Percentiles rank a stretch among this genome's conserved stretches.
phyloP scores from a whole-genome alignment of 1,140 invertebrate genomes.

The Anastatus disparis region DNA sequence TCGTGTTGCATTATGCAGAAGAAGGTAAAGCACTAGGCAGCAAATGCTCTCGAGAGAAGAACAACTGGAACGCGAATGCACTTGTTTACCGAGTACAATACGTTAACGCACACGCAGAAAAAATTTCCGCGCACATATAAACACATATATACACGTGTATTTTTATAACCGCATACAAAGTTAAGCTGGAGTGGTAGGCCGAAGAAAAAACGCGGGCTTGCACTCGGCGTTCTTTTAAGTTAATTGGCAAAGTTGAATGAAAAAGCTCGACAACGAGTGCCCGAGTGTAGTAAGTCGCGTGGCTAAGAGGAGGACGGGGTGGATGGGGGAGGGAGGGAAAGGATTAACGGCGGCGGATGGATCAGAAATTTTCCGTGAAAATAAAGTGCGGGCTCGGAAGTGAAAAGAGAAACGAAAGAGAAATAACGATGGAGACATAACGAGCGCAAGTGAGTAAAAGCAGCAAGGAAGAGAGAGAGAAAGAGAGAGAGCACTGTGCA shows the following conservation, averaged over 20 bases:
- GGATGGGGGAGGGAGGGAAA: too few species aligned
- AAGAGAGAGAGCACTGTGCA: slow-evolving; percentile 40
- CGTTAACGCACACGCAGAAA: background rate
- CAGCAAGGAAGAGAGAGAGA: slow-evolving; percentile 29
- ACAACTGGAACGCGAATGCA: background rate
- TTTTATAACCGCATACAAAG: background rate
- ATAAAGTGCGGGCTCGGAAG: slow-evolving; percentile 54
- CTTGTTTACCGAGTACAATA: background rate
- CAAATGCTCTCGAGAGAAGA: too few species aligned
- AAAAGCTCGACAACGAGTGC: slow-evolving; percentile 56
- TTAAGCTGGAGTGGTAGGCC: background rate
- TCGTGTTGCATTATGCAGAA: too few species aligned
- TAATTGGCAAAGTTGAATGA: slow-evolving; percentile 63
- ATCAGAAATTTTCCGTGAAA: slow-evolving; percentile 62
- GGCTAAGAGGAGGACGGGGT: too few species aligned
- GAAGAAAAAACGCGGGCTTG: slow-evolving; percentile 10
- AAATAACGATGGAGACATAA: background rate
- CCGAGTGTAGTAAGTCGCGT: too few species aligned
- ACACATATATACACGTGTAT: background rate
- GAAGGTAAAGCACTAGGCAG: too few species aligned
- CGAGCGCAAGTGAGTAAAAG: background rate
- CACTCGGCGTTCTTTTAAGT: slow-evolving; percentile 32
- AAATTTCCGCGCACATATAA: background rate
- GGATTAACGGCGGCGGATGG: slow-evolving; percentile 59
- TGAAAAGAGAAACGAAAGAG: slow-evolving; percentile 34